Base-by-base conservation (phyloP, 1,140 invertebrate genomes). In the Lutraria rhynchaena region DNA sequence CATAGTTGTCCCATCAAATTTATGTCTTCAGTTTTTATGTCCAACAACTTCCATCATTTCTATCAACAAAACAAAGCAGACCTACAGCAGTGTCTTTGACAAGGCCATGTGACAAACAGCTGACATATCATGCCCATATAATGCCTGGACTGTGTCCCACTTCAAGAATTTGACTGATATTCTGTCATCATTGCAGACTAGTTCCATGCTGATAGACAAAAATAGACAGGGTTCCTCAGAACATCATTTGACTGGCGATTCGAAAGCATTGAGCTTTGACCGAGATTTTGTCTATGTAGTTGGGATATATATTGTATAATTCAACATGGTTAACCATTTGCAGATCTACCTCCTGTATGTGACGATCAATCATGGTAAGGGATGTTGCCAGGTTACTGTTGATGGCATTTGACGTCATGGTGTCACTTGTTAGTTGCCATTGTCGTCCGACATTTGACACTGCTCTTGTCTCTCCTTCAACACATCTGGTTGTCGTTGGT, bases 401-500 rank as follows among this genome's bases (percentile, higher is more conserved):
- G 73, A 24, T 22, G 73, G 27, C 37, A 41, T 61, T 61, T 35
- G 44, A 49, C 29, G 44, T 35, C 35, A 19, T 49, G 57, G 24
- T 46, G 41, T 75, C 53, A 57, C 58, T 24, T 35, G 24, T 46
- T 33, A 31, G 49, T 55, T 44, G 69, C 51, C 69, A 57, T 37
- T 55, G 69, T 71, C 69, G 17, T 46, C 63, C 46, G 63, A 67
- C 63, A 60, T 75, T 22, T 31, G 73, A 75, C 73, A 75, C 73
- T 75, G 73, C 73, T 75, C 73, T 41, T 41, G 37, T 41, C 37
- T 49, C 57, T 61, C 55, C 73, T 31, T 60, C 44, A 61, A 33
- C 73, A 60, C 73, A 60, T 60, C 73, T 75, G 73, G 73, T 75
- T 75, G 73, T 75, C 73, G 73, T 75, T 75, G 73, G 73, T 75